Evolutionary conservation across 2,888 invertebrate species (phyloP), one percentile per base, ranked within the genome.

Genomic region (Trypoxylon attenuatum): DNA sequence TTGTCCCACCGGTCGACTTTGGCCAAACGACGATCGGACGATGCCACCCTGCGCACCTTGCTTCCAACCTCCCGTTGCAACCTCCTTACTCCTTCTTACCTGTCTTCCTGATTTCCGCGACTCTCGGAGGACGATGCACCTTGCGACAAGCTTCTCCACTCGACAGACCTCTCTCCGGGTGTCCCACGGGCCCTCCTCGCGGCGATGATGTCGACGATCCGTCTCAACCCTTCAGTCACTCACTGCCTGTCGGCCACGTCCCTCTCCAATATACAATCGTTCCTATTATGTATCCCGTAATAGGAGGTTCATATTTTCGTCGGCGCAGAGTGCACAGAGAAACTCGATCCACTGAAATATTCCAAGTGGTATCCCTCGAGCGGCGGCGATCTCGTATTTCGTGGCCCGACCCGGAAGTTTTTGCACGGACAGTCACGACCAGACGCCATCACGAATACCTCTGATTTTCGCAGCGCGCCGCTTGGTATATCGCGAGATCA

Each of bases 31-130:
- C 13, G n/a, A 13, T 62, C 45, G 59, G 5, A 49, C 67, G 61
- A 69, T 50, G 61, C 51, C 58, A 67, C 60, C 60, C 64, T 68
- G 63, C 59, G 56, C 73, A 69, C 67, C 71, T 76, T 70, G 50
- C 61, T 68, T 51, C 43, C 47, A 10, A 43, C 53, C 41, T 27
- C 43, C 49, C 6, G 15, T 16, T 2, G n/a, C 33, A 10, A 29
- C 22, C 38, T n/a, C 23, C 33, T 15, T 13, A 46, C 42, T 19
- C 59, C 42, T 23, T 16, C 38, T 8, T 23, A 27, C 41, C 15
- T 27, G 15, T 42, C 33, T 2, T 38, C 25, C 42, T 52, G 15
- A 18, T 53, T 19, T 50, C 55, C 21, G 39, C 38, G 50, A 33
- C 10, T 38, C 50, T n/a, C 10, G 5, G 47, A 19, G 33, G 47